Base-by-base conservation (phyloP, 2,888 invertebrate genomes). In the Megalurothrips usitatus region DNA sequence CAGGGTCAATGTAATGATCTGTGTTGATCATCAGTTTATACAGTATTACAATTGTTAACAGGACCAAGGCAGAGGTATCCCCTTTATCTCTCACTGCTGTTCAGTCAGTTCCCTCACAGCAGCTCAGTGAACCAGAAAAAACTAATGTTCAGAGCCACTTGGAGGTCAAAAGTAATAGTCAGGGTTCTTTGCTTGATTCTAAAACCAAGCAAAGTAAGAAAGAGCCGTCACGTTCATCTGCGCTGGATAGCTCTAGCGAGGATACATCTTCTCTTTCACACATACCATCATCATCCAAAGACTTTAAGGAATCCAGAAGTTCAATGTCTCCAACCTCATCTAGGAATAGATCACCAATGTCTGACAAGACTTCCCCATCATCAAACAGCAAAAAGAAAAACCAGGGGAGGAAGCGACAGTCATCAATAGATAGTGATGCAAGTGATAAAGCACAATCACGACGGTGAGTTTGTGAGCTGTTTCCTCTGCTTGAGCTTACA, bases 351-450 rank as follows among this genome's bases (percentile, higher is more conserved):
- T 75, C 68, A 12, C 68, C 68, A 11, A 26, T 75, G 9, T 75
- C 68, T 75, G 68, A 75, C 68, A 75, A 26, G 12, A 26, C 26
- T 2, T 68, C 68, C 6, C 68, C 68, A n/a, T n/a, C 68, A 23
- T 23, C 68, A n/a, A 19, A 68, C 2, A 68, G 23, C 26, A 75
- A 10, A 26, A 75, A 75, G 68, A 75, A 23, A 8, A 23, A 26
- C 1, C 12, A 23, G 26, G 26, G 68, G 1, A 12, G n/a, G 68
- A 75, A 75, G 12, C 23, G 68, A 26, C 68, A 75, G 12, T 75
- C 68, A 26, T 75, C 68, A 12, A 75, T 75, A 23, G 68, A 75
- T 26, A 75, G 68, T 75, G 68, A 75, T 75, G 68, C 26, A n/a
- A 75, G 68, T 75, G 68, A 75, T 10, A 75, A 75, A 26, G 26